Percentiles rank a stretch among this genome's conserved stretches.
phyloP scores from a whole-genome alignment of 2,888 invertebrate species.

The Liopterus haemorrhoidalis region DNA sequence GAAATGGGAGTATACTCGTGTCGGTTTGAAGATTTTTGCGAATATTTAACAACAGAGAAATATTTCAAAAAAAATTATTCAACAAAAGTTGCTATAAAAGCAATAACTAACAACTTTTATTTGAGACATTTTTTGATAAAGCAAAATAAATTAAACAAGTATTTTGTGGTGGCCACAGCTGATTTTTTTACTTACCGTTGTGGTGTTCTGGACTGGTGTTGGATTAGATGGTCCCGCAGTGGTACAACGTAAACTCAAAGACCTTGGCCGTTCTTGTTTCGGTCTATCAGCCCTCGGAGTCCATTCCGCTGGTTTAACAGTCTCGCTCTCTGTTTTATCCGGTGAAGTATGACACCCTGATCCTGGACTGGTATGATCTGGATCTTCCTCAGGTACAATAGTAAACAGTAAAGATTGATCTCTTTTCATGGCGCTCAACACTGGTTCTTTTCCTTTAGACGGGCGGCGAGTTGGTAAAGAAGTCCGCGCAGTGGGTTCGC shows the following conservation, averaged over 20 bases:
- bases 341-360: no score
- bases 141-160: no score
- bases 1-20: no score
- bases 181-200: conserved; percentile 30
- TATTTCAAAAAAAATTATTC: no score
- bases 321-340: conserved; percentile 30
- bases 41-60: no score
- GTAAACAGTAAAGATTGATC: conserved; percentile 77
- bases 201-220: conserved; percentile 21
- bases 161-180: no score
- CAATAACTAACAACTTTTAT: no score
- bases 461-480: conserved; percentile 32
- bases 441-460: conserved; percentile 43
- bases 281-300: conserved; percentile 15
- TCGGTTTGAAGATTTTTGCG: no score
- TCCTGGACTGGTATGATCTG: conserved; percentile 33
- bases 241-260: conserved; percentile 41
- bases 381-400: conserved; percentile 74
- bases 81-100: no score
- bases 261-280: conserved; percentile 41
- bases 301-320: conserved; percentile 23
- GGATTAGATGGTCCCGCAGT: conserved; percentile 36
- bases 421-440: conserved; percentile 62
- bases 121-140: no score
- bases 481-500: conserved; percentile 15